These are phyloP conservation scores for Andricus curvator DNA, from an alignment of 2,888 invertebrate species.

Conservation along the genomic window DNA sequence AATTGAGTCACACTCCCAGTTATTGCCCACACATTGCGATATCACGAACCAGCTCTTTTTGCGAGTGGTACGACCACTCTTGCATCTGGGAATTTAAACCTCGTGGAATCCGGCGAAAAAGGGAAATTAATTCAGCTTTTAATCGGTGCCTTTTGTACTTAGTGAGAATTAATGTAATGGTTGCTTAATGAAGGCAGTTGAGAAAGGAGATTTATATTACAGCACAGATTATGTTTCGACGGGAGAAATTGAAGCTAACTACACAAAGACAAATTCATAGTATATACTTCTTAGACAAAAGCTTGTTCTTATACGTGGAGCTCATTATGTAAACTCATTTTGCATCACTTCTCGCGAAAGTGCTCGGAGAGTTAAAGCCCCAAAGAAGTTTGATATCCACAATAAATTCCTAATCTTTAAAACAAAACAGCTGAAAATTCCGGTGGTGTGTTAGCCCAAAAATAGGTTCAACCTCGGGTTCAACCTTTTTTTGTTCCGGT, in stretches of 20 bases:
- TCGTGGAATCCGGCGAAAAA: conserved; percentile 27
- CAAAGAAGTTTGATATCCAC: neutral
- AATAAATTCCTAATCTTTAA: neutral
- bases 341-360: neutral
- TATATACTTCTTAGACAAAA: neutral
- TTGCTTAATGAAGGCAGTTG: conserved; percentile 17
- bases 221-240: conserved; percentile 17
- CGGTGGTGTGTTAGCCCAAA: neutral
- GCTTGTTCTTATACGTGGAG: neutral
- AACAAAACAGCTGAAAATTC: neutral
- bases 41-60: neutral
- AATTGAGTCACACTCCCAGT: conserved; percentile 26
- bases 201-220: conserved; percentile 34
- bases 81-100: conserved; percentile 10
- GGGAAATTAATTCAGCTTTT: conserved; percentile 33
- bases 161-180: conserved; percentile 31
- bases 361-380: neutral
- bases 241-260: neutral
- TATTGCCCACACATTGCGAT: conserved; percentile 21
- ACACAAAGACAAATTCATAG: neutral
- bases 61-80: neutral
- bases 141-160: conserved; percentile 18
- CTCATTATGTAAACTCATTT: neutral
- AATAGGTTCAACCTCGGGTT: neutral
- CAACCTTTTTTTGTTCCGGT: neutral